Conservation (phyloP, 2,113 vertebrate species). For the Dunckerocampus dactyliophorus region DNA sequence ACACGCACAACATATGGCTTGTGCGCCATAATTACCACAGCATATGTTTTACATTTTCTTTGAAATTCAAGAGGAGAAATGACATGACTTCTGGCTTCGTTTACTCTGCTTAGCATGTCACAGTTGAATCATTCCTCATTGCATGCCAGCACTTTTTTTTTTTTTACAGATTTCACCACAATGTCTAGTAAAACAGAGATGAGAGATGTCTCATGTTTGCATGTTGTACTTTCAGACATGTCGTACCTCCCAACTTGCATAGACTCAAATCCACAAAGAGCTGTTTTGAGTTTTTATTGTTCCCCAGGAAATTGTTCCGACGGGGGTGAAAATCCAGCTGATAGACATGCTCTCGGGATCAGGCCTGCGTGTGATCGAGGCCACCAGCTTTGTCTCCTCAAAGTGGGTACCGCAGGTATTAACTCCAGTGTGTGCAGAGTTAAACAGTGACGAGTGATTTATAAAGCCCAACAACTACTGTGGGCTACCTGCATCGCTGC, state of each 20-base stretch:
- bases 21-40: slow-evolving; percentile 41
- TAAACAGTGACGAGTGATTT: slow-evolving; percentile 57
- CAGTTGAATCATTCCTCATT: slow-evolving; percentile 45
- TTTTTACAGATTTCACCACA: slow-evolving; percentile 27
- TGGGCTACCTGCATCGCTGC: slow-evolving; percentile 15
- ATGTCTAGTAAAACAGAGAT: slow-evolving; percentile 7
- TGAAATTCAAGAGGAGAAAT: slow-evolving; percentile 58
- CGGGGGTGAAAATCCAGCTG: slow-evolving; percentile 86
- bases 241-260: slow-evolving; percentile 20
- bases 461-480: slow-evolving; percentile 27
- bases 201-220: slow-evolving; percentile 7
- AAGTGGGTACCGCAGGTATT: slow-evolving; percentile 95
- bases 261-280: slow-evolving; percentile 41
- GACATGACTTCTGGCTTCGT: slow-evolving; percentile 51
- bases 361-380: slow-evolving; percentile 87
- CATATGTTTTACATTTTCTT: slow-evolving; percentile 69
- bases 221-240: slow-evolving; percentile 1
- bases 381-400: slow-evolving; percentile 93
- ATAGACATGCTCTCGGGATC: slow-evolving; percentile 88
- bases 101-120: slow-evolving; percentile 37
- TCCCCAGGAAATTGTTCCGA: slow-evolving; percentile 85
- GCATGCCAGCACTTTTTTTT: slow-evolving; percentile 13
- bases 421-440: slow-evolving; percentile 35
- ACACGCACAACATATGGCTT: slow-evolving; percentile 41
- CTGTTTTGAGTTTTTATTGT: slow-evolving; percentile 41